These are phyloP conservation scores for Pygmarrhopalites habei DNA, from an alignment of 1,140 invertebrate species.

Conservation along the genomic window DNA sequence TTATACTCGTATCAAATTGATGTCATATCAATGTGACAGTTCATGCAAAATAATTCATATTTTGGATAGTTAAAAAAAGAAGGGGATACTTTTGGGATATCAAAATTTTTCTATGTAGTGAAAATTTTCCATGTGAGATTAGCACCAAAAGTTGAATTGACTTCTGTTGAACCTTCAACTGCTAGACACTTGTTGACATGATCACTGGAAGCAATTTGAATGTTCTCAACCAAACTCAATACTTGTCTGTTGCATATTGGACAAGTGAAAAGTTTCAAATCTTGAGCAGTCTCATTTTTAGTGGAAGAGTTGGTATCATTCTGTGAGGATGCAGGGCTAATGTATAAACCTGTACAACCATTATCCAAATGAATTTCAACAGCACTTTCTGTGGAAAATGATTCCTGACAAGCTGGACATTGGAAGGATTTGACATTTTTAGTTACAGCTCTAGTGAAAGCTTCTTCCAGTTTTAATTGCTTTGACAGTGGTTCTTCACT, in stretches of 20 bases:
- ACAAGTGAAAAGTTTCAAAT: not conserved
- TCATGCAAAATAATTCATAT: too few species aligned
- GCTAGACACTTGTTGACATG: not conserved
- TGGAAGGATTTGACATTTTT: not conserved
- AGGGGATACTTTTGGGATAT: too few species aligned
- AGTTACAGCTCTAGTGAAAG: not conserved
- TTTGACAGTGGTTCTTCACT: conserved; percentile 8
- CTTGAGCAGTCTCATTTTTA: not conserved
- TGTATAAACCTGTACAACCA: not conserved
- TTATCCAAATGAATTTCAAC: conserved; percentile 3
- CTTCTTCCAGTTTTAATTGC: conserved; percentile 14
- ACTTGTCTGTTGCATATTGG: not conserved
- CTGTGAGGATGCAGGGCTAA: not conserved
- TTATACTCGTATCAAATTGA: too few species aligned
- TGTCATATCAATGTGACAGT: too few species aligned
- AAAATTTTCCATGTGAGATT: too few species aligned
- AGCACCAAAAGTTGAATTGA: too few species aligned
- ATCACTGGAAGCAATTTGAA: conserved; percentile 6
- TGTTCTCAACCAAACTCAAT: not conserved
- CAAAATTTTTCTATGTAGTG: too few species aligned
- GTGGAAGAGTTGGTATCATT: not conserved
- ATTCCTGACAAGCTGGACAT: conserved; percentile 8
- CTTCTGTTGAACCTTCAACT: too few species aligned
- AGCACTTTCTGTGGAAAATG: conserved; percentile 3
- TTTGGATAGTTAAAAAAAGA: too few species aligned